phyloP scores from a whole-genome alignment of 2,888 invertebrate genomes.

The Plebejus anna region DNA sequence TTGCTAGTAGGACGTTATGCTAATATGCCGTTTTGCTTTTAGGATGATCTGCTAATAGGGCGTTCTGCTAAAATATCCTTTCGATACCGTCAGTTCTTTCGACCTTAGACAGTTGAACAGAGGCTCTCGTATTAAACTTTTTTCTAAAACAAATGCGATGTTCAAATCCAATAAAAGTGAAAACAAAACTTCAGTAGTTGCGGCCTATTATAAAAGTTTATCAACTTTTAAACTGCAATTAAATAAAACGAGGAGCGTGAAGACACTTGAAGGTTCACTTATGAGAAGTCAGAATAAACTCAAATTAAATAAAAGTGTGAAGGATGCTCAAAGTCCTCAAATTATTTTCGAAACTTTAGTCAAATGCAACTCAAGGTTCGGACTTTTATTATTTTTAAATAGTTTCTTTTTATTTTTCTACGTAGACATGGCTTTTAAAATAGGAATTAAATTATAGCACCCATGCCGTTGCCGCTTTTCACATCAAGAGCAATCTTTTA shows the following conservation, averaged over 20 bases:
- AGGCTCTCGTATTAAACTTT: background rate
- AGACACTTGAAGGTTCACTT: constrained; percentile 8
- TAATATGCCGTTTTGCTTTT: no score
- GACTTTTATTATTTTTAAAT: background rate
- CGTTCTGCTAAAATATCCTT: no score
- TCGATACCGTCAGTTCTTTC: background rate
- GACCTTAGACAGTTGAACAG: background rate
- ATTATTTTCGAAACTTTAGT: background rate
- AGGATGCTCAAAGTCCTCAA: background rate
- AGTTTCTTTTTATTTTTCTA: background rate
- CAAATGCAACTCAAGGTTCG: background rate
- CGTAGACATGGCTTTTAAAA: background rate
- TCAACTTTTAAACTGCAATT: background rate
- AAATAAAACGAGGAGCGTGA: background rate
- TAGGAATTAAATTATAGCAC: background rate
- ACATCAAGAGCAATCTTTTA: background rate
- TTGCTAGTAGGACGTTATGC: no score
- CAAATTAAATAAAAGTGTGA: constrained; percentile 13
- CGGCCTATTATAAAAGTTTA: constrained; percentile 2
- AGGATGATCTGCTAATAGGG: no score
- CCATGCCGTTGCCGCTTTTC: background rate
- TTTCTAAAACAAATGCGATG: background rate
- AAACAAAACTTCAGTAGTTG: background rate
- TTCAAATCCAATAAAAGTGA: background rate
- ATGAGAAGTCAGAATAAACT: constrained; percentile 8